Conservation (phyloP, 1,140 invertebrate species). For the Drosophila mojavensis region DNA sequence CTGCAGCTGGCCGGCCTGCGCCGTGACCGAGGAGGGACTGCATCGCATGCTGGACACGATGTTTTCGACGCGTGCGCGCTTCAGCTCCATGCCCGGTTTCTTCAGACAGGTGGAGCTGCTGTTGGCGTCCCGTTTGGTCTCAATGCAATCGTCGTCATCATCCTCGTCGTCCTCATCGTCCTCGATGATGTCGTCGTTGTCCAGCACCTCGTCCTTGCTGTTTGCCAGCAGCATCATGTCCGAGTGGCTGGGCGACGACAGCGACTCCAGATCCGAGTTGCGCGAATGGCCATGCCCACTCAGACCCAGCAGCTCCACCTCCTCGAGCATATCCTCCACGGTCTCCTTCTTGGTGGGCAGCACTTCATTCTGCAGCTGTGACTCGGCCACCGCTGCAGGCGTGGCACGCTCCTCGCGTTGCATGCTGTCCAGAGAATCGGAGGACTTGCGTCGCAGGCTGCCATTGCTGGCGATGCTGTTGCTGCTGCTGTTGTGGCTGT, state of each 20-base stretch:
- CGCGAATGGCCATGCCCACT: conserved; percentile 55
- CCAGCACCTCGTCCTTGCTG: conserved; percentile 88
- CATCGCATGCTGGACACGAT: conserved; percentile 96
- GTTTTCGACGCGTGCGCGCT: conserved; percentile 96
- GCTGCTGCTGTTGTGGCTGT: conserved; percentile 43
- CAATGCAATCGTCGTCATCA: conserved; percentile 84
- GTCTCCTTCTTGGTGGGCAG: conserved; percentile 74
- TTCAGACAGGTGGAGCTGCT: conserved; percentile 35
- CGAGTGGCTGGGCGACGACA: conserved; percentile 88
- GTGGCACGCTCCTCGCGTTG: conserved; percentile 56
- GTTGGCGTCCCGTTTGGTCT: conserved; percentile 69
- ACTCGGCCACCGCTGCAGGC: conserved; percentile 19
- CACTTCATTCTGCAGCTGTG: conserved; percentile 17
- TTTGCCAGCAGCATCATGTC: conserved; percentile 86
- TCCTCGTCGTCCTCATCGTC: conserved; percentile 84
- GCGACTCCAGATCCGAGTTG: conserved; percentile 85
- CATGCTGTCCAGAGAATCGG: conserved; percentile 67
- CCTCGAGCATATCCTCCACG: conserved; percentile 79
- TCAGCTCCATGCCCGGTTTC: conserved; percentile 88
- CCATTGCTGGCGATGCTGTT: conserved; percentile 62
- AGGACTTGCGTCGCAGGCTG: conserved; percentile 72
- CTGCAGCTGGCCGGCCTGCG: conserved; percentile 86
- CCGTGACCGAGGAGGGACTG: conserved; percentile 89
- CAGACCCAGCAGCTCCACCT: conserved; percentile 75
- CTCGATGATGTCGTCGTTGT: conserved; percentile 84